Base-by-base conservation (phyloP, 2,113 vertebrate genomes). In the Anarrhichthys ocellatus region DNA sequence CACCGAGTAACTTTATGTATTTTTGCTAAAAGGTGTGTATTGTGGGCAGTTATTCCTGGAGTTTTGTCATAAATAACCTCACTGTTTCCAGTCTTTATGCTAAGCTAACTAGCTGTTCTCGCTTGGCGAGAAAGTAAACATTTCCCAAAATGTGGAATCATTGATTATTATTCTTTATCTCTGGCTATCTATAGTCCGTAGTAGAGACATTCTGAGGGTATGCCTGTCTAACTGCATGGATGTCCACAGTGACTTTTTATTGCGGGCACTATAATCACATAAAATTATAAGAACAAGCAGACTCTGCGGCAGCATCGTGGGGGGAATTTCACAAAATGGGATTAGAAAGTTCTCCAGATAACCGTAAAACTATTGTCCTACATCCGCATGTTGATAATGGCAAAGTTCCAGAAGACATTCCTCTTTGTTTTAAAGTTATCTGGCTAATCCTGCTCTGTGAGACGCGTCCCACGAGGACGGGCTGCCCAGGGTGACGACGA, bases 401-500 rank as follows among this genome's bases (percentile, higher is more conserved):
- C 50, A 63, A 54, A 84, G 70, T 76, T 79, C 81, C 22, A 76
- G 29, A 40, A n/a, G 11, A 32, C 34, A 46, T 20, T 36, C 34
- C 36, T 56, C 27, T 56, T 42, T 38, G 20, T 27, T 22, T 54
- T n/a, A 59, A 87, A 76, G 71, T 77, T 73, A 63, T 6, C 14
- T 1, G 18, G 44, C 50, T 84, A 67, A 68, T 20, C 24, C 27
- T 50, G n/a, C 68, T 8, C 44, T 22, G 50, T 79, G 50, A 74
- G 62, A 59, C 1, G 2, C 38, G 1, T 58, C 79, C 38, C 46
- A 11, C 40, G 69, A 82, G 76, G 64, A 68, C 40, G 5, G 24
- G 52, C 62, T 59, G 71, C 85, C 52, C 76, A 58, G 17, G 80
- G 70, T 81, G 79, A 76, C 15, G 20, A 22, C 32, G 56, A 79